Conservation (phyloP, 2,888 invertebrate species). For the Noctuana brunneofusca region DNA sequence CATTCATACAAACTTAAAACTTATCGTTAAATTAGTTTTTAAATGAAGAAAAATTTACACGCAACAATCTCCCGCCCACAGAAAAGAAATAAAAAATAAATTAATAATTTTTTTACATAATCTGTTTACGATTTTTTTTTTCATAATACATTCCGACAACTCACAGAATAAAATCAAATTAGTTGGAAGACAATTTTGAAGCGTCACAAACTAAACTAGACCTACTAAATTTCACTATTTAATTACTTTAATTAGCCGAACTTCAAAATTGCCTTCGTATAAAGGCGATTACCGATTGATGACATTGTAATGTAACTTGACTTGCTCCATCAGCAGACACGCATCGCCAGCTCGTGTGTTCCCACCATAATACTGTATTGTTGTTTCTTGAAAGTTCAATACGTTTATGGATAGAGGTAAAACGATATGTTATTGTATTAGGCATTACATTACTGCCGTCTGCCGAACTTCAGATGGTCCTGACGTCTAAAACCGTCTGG, state of each 20-base stretch:
- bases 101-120: slow-evolving; percentile 56
- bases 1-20: slow-evolving; percentile 42
- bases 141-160: slow-evolving; percentile 34
- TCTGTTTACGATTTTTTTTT: slow-evolving; percentile 59
- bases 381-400: slow-evolving; percentile 12
- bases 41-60: slow-evolving; percentile 39
- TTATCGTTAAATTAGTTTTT: slow-evolving; percentile 39
- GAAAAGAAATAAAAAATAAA: slow-evolving; percentile 48
- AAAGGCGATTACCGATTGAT: slow-evolving; percentile 10
- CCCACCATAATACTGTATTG: slow-evolving; percentile 4
- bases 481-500: slow-evolving; percentile 60
- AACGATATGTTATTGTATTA: not conserved
- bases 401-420: not conserved
- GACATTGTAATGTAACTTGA: slow-evolving; percentile 21
- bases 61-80: slow-evolving; percentile 39
- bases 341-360: not conserved
- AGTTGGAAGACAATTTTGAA: slow-evolving; percentile 34
- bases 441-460: slow-evolving; percentile 7
- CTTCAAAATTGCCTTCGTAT: slow-evolving; percentile 36
- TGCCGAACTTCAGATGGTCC: not conserved
- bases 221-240: slow-evolving; percentile 23
- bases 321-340: not conserved
- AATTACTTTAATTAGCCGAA: slow-evolving; percentile 35
- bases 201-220: slow-evolving; percentile 17
- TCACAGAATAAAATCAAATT: slow-evolving; percentile 38